Evolutionary conservation across 2,113 vertebrate genomes (phyloP).

Genomic region (Isurus oxyrinchus): DNA sequence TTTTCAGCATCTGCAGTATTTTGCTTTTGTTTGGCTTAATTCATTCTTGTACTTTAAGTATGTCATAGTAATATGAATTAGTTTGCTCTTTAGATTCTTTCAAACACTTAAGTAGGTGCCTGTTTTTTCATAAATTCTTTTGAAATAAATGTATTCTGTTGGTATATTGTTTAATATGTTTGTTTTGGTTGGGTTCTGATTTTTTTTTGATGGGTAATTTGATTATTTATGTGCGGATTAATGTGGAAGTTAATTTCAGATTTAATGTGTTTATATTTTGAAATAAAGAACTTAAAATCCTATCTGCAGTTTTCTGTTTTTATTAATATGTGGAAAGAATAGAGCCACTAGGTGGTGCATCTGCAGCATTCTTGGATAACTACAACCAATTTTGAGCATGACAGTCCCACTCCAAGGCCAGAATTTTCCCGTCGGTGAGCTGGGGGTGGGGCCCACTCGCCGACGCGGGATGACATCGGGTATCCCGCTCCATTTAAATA

Average conservation of each 20-base stretch:
- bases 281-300: slow-evolving; percentile 30
- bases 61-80: neutral
- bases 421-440: no score
- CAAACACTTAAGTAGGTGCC: neutral
- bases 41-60: slow-evolving; percentile 3
- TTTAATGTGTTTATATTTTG: slow-evolving; percentile 24
- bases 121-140: neutral
- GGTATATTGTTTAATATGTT: neutral
- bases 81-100: neutral
- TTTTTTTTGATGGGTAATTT: neutral
- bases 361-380: neutral
- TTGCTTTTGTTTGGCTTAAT: neutral
- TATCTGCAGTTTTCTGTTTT: neutral
- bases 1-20: neutral
- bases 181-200: slow-evolving; percentile 7
- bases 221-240: neutral
- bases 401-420: neutral
- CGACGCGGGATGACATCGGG: no score
- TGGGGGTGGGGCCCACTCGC: no score
- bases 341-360: neutral
- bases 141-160: neutral
- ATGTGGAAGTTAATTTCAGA: slow-evolving; percentile 20
- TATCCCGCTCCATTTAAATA: no score
- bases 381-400: neutral
- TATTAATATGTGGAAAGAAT: neutral